Conservation (phyloP, 1,140 invertebrate species). For the Kradibia gibbosae region DNA sequence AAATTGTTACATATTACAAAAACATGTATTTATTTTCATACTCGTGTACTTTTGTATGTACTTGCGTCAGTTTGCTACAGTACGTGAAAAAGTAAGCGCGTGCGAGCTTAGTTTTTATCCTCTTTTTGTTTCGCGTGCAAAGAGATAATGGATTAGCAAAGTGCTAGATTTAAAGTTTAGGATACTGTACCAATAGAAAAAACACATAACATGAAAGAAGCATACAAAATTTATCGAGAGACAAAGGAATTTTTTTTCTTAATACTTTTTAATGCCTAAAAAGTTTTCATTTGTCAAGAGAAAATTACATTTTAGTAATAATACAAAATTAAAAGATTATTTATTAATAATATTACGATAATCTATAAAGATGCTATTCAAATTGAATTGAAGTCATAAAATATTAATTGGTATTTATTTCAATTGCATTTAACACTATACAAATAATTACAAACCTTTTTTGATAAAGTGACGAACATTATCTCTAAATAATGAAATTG, state of each 20-base stretch:
- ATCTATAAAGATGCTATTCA: not conserved
- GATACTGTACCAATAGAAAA: not conserved
- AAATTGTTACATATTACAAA: not conserved
- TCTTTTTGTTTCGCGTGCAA: slow-evolving; percentile 20
- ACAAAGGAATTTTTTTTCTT: slow-evolving; percentile 20
- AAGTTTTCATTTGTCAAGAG: not conserved
- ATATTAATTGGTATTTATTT: no score
- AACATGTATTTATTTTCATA: not conserved
- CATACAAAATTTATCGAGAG: slow-evolving; percentile 21
- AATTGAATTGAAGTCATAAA: no score
- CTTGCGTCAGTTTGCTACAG: not conserved
- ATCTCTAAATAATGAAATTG: no score
- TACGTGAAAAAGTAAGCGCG: not conserved
- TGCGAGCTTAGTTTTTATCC: slow-evolving; percentile 18
- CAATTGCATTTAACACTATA: no score
- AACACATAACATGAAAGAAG: slow-evolving; percentile 4
- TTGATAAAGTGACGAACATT: no score
- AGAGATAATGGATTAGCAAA: slow-evolving; percentile 43
- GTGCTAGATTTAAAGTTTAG: slow-evolving; percentile 41
- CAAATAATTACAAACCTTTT: no score
- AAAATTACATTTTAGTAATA: slow-evolving; percentile 1
- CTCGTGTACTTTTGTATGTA: not conserved
- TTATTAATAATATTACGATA: not conserved
- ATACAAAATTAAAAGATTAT: not conserved
- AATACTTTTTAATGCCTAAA: not conserved